Base-by-base conservation (phyloP, 2,888 invertebrate genomes). In the Seira ritae region DNA sequence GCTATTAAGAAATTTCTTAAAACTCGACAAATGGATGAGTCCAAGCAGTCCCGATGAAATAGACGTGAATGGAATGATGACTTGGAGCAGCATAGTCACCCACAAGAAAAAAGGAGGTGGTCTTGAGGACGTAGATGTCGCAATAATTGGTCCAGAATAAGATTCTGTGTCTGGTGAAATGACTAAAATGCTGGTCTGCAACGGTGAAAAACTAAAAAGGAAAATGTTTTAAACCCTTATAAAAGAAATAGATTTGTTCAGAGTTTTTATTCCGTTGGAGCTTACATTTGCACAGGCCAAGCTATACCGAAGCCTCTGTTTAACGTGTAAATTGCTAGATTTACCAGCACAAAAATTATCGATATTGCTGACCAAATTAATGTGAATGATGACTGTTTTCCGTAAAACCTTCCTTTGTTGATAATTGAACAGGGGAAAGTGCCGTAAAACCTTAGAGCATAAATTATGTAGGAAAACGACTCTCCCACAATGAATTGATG, bases 241-340 rank as follows among this genome's bases (percentile, higher is more conserved):
- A 22, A 20, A 70, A 37, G n/a, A 19, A 55, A 17, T 12, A 23
- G 71, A 23, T 24, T n/a, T 4, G 17, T 60, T 15, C 24, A 24
- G n/a, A n/a, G 24, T 23, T 42, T 42, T 46, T 20, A 71, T 3
- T 20, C 12, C 37, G 15, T 12, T 31, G 20, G 31, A 20, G 50
- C 22, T n/a, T 55, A 78, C 79, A 79, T 1, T 55, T 67, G 24
- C 4, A 79, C 12, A 19, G 80, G 80, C 73, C 73, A 80, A 10
- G 1, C 0, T 20, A 80, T 68, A 8, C 60, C 65, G 31, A 79
- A 72, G 10, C 15, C 73, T 12, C 73, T 37, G 31, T 80, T 80
- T 0, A 80, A n/a, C 2, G 73, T 80, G 73, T 73, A 80, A 22
- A 72, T 42, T 42, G 6, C 42, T 42, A 42, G 12, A 42, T n/a